A percentile compares a stretch with the other conserved stretches of the same genome.
phyloP scores from a whole-genome alignment of 2,888 invertebrate genomes.

The Philopedon plagiatum region DNA sequence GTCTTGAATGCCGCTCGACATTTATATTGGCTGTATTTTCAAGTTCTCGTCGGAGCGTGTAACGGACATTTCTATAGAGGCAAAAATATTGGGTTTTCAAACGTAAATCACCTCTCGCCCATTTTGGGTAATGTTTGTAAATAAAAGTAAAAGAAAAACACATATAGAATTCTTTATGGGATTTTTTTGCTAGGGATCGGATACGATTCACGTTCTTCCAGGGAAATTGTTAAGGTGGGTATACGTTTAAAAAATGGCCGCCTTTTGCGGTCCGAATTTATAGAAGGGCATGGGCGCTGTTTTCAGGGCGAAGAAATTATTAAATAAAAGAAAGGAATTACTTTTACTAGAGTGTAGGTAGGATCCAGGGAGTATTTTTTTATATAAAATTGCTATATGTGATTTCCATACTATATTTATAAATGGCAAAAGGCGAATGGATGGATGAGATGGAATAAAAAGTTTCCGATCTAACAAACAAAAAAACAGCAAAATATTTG shows the following conservation, averaged over 20 bases:
- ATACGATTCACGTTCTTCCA: not conserved
- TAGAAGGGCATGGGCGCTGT: not conserved
- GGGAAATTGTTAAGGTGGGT: not conserved
- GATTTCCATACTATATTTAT: too few relatives aligned
- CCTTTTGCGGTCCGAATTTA: not conserved
- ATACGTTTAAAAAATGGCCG: not conserved
- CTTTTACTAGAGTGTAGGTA: too few relatives aligned
- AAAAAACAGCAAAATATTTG: too few relatives aligned
- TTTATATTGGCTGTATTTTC: conserved; percentile 13
- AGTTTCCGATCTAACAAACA: too few relatives aligned
- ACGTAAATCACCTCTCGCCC: not conserved
- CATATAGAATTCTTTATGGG: not conserved
- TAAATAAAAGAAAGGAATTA: too few relatives aligned
- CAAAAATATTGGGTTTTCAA: conserved; percentile 8
- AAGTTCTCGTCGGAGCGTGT: not conserved
- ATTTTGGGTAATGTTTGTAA: conserved; percentile 5
- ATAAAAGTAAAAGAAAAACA: conserved; percentile 2
- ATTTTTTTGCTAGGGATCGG: not conserved
- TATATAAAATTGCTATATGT: too few relatives aligned
- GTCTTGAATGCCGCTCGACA: not conserved
- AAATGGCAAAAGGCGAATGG: too few relatives aligned
- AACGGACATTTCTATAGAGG: conserved; percentile 6
- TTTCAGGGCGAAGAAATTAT: too few relatives aligned
- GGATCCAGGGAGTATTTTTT: too few relatives aligned
- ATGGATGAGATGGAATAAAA: too few relatives aligned